Evolutionary conservation across 2,888 invertebrate genomes (phyloP), one percentile per base, ranked within the genome.

Genomic region (Stenolophus ochropezus): DNA sequence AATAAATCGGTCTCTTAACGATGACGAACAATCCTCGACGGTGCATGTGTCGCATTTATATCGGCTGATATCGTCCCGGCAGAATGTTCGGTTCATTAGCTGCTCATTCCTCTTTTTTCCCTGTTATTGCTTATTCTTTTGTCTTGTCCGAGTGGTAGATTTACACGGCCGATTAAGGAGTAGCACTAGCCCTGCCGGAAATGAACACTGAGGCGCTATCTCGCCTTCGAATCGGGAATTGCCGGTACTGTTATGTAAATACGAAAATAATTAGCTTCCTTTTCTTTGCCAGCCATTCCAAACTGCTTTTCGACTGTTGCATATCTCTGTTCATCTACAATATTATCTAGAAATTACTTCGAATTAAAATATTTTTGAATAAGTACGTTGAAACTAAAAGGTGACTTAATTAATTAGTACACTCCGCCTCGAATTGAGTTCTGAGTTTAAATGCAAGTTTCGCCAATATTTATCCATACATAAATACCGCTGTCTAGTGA

Each of bases 111-210:
- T 49, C 73, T 73, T 73, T 73, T 71, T 73, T 49, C 42, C n/a
- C 4, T 73, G 18, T 73, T 73, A 73, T 73, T 73, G 73, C 73
- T 73, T 73, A 73, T 73, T 73, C 49, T 71, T 71, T 71, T 47
- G 20, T 71, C 18, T 47, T 71, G 42, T 71, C 71, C 14, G 8
- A 42, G 33, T 42, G 33, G 51, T 18, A 53, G 16, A 53, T 53
- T 53, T 18, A 53, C 51, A 53, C 14, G 18, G 1, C 16, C 51
- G 16, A 53, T 53, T 16, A 53, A 42, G 11, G 33, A 42, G 8
- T 42, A 42, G 33, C 33, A 42, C 33, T 42, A 42, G 11, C 33
- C 33, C 33, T 42, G 33, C 33, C 33, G 33, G 33, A 42, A 42
- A 42, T 42, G 33, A 42, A 42, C 8, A 42, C 11, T 42, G 33